Evolutionary conservation across 2,888 invertebrate genomes (phyloP), one percentile per base, ranked within the genome.

Genomic region (Hesperia comma): DNA sequence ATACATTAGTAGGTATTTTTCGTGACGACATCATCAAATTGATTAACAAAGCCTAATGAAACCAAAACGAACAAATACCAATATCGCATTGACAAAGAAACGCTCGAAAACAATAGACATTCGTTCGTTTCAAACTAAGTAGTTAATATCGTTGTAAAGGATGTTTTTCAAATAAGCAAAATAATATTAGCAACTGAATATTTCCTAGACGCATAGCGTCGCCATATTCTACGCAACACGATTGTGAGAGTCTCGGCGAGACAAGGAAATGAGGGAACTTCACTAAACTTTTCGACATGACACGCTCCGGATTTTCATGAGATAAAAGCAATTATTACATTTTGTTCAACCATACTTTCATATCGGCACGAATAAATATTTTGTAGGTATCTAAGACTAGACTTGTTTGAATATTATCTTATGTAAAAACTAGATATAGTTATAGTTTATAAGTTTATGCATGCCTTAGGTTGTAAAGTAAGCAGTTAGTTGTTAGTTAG

Each of bases 251-350:
- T 32, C 51, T 64, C 64, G 58, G 32, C 41, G 53, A 58, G 41
- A 43, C 64, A 21, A 54, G 66, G 58, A 66, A 66, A 60, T 60
- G 66, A 54, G 33, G 54, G 21, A 66, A 66, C 46, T 60, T 60
- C 51, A 54, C 51, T 14, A 51, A 51, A 51, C 60, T 54, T 66
- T 66, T 60, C 66, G 66, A 46, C 55, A 55, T 55, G 55, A 67
- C 55, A 60, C 61, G 60, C 54, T 66, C 33, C 54, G 26, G 60
- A 54, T 60, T 60, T 66, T 54, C 66, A 66, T 54, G 43, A 60
- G 54, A 66, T 66, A 66, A 58, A 66, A 66, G 66, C 54, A 58
- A 66, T 66, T 66, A 60, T 66, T 66, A 66, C 60, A 60, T 66
- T n/a, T 66, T 60, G 53, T 66, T 66, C 60, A 66, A 19, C 60